Percentiles rank a stretch among this genome's conserved stretches.
phyloP scores from a whole-genome alignment of 2,888 invertebrate genomes.

The Nephrotoma appendiculata region DNA sequence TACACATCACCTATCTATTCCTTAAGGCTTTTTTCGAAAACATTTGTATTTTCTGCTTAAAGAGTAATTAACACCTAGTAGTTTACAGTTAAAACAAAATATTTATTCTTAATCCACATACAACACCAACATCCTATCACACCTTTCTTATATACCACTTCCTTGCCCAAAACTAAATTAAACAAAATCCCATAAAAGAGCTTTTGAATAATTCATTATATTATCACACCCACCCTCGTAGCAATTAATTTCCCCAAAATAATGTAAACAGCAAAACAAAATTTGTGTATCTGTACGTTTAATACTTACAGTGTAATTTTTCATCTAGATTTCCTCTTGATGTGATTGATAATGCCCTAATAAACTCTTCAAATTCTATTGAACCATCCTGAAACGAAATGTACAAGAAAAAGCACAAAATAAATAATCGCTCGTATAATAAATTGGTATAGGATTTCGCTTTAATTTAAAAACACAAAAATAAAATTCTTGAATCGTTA shows the following conservation, averaged over 20 bases:
- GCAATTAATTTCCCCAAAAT: not conserved
- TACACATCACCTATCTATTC: no score
- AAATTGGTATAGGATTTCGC: not conserved
- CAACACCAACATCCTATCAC: no score
- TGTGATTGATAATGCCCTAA: conserved; percentile 94
- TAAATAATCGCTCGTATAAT: not conserved
- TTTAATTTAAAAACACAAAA: not conserved
- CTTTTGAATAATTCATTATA: not conserved
- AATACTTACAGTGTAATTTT: conserved; percentile 88
- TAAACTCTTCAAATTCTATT: conserved; percentile 98
- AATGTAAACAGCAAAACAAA: not conserved
- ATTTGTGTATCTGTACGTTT: not conserved
- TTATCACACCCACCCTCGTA: not conserved
- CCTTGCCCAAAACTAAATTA: no score
- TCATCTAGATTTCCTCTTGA: conserved; percentile 96
- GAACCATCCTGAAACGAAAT: conserved; percentile 75
- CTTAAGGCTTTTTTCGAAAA: no score
- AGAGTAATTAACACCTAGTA: no score
- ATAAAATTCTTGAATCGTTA: not conserved
- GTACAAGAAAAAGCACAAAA: not conserved
- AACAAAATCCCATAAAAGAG: no score
- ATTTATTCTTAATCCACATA: no score
- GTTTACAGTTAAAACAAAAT: no score
- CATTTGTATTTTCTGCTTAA: no score
- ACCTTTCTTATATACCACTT: no score